Evolutionary conservation across 2,888 invertebrate species (phyloP).

Genomic region (Mesorhabditis belari): DNA sequence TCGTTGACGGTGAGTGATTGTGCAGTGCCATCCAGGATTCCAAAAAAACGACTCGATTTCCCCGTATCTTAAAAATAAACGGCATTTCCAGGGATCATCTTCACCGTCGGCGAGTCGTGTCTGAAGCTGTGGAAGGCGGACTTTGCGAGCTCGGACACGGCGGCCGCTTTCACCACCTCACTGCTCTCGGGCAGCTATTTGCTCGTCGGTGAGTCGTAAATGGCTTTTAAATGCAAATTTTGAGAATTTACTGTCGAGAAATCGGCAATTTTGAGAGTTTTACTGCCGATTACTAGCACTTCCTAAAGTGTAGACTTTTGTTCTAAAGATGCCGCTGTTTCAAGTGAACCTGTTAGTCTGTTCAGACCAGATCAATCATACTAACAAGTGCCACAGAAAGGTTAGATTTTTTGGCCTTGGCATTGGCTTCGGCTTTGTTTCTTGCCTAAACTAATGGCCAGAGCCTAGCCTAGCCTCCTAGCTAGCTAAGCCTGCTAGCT

Average conservation of each 20-base stretch:
- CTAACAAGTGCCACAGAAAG: no score
- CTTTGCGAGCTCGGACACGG: constrained; percentile 78
- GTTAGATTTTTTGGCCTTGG: no score
- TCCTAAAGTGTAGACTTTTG: no score
- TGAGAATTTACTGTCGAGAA: neutral
- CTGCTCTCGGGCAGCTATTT: constrained; percentile 90
- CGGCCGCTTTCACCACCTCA: constrained; percentile 83
- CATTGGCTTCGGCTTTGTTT: no score
- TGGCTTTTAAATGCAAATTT: no score
- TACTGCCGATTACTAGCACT: neutral
- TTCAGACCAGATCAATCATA: neutral
- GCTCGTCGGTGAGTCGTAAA: constrained; percentile 73
- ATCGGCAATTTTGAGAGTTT: neutral
- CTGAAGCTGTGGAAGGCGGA: constrained; percentile 59
- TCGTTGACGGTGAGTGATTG: constrained; percentile 90
- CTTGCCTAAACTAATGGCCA: no score
- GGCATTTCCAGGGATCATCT: no score
- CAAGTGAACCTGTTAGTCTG: neutral
- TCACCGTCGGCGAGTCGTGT: constrained; percentile 55
- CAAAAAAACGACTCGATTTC: no score
- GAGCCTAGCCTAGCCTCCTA: no score
- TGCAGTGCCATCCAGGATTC: no score
- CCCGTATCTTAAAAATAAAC: no score
- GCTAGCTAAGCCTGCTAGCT: no score
- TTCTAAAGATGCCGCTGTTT: neutral